A percentile compares a stretch with the other conserved stretches of the same genome.
Conservation (phyloP, 2,888 invertebrate species). For the Leptinotarsa rubiginosa region DNA sequence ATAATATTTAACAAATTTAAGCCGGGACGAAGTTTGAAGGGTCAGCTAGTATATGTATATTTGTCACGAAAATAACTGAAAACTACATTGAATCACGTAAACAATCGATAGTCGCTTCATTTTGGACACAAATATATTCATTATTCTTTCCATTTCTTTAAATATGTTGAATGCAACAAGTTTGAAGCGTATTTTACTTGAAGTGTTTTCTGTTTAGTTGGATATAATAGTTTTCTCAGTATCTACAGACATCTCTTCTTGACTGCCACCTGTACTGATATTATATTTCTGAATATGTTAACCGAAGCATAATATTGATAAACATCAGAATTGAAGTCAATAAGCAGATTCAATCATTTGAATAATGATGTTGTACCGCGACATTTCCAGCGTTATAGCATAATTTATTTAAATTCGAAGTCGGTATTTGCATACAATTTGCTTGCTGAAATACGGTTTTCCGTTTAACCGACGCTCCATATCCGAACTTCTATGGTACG, state of each 20-base stretch:
- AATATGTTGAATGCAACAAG: too few species aligned
- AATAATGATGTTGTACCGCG: not conserved
- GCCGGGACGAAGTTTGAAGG: not conserved
- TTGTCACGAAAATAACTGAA: too few species aligned
- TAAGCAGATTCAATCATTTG: not conserved
- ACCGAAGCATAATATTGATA: not conserved
- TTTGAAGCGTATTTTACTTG: too few species aligned
- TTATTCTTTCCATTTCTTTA: too few species aligned
- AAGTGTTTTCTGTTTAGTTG: too few species aligned
- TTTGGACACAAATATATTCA: too few species aligned
- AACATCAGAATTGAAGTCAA: not conserved
- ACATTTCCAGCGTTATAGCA: not conserved
- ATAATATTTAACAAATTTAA: too few species aligned
- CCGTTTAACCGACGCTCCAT: constrained; percentile 3
- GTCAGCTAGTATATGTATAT: not conserved
- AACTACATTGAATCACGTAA: too few species aligned
- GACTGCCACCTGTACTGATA: too few species aligned
- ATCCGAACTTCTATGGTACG: not conserved
- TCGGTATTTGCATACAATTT: constrained; percentile 5
- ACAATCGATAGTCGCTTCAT: too few species aligned
- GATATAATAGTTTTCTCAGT: too few species aligned
- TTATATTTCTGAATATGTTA: not conserved
- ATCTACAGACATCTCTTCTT: too few species aligned
- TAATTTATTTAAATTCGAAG: constrained; percentile 2
- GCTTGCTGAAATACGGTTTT: constrained; percentile 1